These are phyloP conservation scores for Zoroaster sp. DNA, from an alignment of 53 echinoderm and acorn worm species.

Conservation along the genomic window DNA sequence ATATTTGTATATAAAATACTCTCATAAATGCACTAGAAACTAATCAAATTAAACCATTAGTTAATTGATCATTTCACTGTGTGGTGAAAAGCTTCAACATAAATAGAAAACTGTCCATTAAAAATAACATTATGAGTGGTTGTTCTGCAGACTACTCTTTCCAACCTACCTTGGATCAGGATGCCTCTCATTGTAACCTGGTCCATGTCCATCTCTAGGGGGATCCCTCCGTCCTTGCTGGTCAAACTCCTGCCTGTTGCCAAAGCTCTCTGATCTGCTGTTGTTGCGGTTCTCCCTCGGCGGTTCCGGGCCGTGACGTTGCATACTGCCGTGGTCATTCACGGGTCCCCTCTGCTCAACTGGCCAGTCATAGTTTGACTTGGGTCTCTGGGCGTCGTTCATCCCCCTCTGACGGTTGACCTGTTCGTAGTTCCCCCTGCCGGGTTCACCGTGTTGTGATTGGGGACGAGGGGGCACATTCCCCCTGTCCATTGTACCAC, in stretches of 20 bases:
- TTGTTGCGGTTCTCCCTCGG: slow-evolving; percentile 37
- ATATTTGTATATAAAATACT: too few species aligned
- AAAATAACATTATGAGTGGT: too few species aligned
- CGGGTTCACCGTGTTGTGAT: background rate
- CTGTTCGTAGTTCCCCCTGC: slow-evolving; percentile 4
- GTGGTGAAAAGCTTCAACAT: too few species aligned
- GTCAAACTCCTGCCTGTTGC: background rate
- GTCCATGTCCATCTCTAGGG: slow-evolving; percentile 25
- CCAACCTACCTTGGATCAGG: slow-evolving; percentile 33
- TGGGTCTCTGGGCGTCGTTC: background rate
- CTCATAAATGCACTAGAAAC: too few species aligned
- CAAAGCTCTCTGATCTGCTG: slow-evolving; percentile 13
- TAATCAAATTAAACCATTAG: too few species aligned
- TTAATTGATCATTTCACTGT: too few species aligned
- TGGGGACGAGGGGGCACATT: slow-evolving; percentile 7
- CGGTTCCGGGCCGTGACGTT: slow-evolving; percentile 15
- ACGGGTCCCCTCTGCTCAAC: slow-evolving; percentile 39
- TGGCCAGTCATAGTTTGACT: background rate
- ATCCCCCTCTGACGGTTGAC: background rate
- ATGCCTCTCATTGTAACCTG: background rate
- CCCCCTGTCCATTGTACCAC: slow-evolving; percentile 15
- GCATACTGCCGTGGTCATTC: slow-evolving; percentile 18
- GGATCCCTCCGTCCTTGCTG: slow-evolving; percentile 23
- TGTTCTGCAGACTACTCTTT: too few species aligned
- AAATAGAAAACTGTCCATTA: too few species aligned